phyloP scores from a whole-genome alignment of 2,113 vertebrate genomes.

The mouse (Mus musculus) region GRCm39 chr6:127578501-127579000 shows the following conservation, averaged over 20 bases:
- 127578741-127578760: neutral
- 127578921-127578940: neutral
- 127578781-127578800: neutral
- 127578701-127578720: too few species aligned
- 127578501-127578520: neutral
- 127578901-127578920: neutral
- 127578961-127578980: neutral
- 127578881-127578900: neutral
- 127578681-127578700: neutral
- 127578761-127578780: neutral
- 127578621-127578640: neutral
- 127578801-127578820: neutral
- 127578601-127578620: neutral
- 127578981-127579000: neutral
- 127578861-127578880: neutral
- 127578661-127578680: neutral
- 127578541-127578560: neutral
- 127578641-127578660: neutral
- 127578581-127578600: too few species aligned
- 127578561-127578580: too few species aligned
- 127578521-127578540: neutral
- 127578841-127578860: too few species aligned
- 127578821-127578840: too few species aligned
- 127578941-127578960: neutral
- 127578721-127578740: neutral